phyloP scores from a whole-genome alignment of 2,113 vertebrate species.

The Pelmatolapia mariae region DNA sequence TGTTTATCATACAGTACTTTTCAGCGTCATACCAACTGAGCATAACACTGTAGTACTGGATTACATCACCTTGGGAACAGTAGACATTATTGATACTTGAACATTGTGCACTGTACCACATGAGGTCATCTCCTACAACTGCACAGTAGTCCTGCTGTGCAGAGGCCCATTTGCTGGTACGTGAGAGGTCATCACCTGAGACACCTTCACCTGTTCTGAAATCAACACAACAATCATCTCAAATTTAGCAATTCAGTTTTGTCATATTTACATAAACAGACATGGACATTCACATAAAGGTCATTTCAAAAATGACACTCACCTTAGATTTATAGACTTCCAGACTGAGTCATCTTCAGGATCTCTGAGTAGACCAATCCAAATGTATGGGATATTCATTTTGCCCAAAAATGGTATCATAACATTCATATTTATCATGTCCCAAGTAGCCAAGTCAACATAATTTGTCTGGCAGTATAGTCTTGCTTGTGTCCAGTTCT shows the following conservation, averaged over 20 bases:
- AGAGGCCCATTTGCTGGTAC: neutral
- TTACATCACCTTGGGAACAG: neutral
- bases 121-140: neutral
- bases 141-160: neutral
- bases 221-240: neutral
- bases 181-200: neutral
- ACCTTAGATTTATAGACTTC: conserved; percentile 16
- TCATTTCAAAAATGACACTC: neutral
- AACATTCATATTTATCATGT: rapidly evolving
- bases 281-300: neutral
- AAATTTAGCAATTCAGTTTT: neutral
- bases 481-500: neutral
- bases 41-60: neutral
- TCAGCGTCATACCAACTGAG: rapidly evolving
- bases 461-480: neutral
- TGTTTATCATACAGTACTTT: rapidly evolving
- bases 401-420: rapidly evolving
- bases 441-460: neutral
- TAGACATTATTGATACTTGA: neutral
- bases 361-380: conserved; percentile 25
- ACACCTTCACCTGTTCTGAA: conserved; percentile 5
- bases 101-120: neutral
- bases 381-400: rapidly evolving
- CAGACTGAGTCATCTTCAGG: neutral
- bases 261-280: neutral